Evolutionary conservation across 2,888 invertebrate species (phyloP).

Genomic region (Conchocele bisecta): DNA sequence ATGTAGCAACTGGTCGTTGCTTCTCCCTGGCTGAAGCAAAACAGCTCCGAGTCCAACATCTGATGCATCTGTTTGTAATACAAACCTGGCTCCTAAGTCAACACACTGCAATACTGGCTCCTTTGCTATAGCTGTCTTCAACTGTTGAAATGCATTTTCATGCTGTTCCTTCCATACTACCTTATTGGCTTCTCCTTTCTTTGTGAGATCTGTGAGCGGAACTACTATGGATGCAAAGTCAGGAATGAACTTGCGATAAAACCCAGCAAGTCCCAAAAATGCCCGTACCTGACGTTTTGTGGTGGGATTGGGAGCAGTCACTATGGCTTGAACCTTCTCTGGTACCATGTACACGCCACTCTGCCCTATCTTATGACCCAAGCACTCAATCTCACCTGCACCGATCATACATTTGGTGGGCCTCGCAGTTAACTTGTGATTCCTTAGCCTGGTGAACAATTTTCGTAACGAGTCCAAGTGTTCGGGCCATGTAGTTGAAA

Average conservation of each 20-base stretch:
- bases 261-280: background rate
- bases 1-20: background rate
- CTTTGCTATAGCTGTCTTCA: background rate
- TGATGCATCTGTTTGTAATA: background rate
- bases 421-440: background rate
- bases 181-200: background rate
- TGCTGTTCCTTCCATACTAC: background rate
- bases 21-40: background rate
- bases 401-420: background rate
- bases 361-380: background rate
- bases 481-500: background rate
- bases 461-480: background rate
- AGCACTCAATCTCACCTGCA: background rate
- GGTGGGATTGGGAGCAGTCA: background rate
- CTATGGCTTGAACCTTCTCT: background rate
- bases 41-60: background rate
- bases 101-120: background rate
- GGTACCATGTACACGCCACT: background rate
- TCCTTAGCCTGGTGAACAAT: background rate
- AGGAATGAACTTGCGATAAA: background rate
- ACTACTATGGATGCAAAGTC: background rate
- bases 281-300: slow-evolving; percentile 3
- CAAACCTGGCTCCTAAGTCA: background rate
- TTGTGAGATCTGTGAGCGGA: background rate
- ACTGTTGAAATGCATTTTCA: background rate